phyloP scores from a whole-genome alignment of 2,888 invertebrate genomes.

The Caenorhabditis plicata region DNA sequence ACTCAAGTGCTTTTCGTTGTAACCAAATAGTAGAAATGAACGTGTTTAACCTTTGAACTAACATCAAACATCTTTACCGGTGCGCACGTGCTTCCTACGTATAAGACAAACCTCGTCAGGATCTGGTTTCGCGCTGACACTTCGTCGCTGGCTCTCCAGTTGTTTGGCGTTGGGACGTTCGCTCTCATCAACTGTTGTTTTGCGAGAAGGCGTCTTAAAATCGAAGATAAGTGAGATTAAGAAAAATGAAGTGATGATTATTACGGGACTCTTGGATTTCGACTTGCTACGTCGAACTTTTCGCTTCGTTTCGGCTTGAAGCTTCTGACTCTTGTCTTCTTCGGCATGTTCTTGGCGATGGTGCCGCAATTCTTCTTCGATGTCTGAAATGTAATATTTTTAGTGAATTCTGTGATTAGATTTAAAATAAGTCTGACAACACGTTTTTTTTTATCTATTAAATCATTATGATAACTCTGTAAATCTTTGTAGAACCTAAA shows the following conservation, averaged over 20 bases:
- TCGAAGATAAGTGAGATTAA: constrained; percentile 1
- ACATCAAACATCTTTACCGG: too few relatives aligned
- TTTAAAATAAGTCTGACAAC: neutral
- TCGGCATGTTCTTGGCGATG: constrained; percentile 31
- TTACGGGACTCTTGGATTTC: constrained; percentile 43
- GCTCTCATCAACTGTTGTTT: constrained; percentile 15
- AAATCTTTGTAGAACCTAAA: too few relatives aligned
- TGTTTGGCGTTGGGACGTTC: constrained; percentile 15
- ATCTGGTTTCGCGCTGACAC: constrained; percentile 18
- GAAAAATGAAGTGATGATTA: neutral
- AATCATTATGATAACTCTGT: too few relatives aligned
- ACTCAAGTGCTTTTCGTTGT: too few relatives aligned
- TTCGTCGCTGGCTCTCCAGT: constrained; percentile 18
- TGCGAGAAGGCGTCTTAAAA: constrained; percentile 20
- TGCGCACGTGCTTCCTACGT: neutral
- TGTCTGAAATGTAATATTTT: constrained; percentile 11
- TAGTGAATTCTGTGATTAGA: neutral
- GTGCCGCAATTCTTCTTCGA: constrained; percentile 32
- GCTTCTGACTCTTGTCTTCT: constrained; percentile 21
- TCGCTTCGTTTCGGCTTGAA: constrained; percentile 21
- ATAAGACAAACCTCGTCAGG: constrained; percentile 32
- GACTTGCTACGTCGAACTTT: constrained; percentile 24
- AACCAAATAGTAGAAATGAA: too few relatives aligned
- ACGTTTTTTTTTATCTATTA: too few relatives aligned
- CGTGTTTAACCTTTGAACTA: too few relatives aligned